Evolutionary conservation across 2,797 vertebrate genomes (phyloP), one percentile per base, ranked within the genome.

Genomic region (Hypotaenidia okinawae): DNA sequence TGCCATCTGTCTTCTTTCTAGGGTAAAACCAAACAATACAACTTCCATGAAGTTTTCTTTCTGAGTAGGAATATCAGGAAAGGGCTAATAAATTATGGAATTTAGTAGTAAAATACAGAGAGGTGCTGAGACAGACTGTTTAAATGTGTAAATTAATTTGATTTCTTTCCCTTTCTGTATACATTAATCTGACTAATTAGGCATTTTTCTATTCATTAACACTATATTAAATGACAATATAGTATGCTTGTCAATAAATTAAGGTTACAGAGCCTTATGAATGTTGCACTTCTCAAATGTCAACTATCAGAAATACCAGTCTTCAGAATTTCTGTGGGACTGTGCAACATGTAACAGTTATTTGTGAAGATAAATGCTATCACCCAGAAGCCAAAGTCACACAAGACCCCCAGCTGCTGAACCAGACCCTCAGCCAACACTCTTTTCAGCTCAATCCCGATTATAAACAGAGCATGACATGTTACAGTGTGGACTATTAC

Each of bases 1-100:
- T 69, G 7, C 24, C 78, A 41, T 52, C 63, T 90, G 52, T 90
- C 88, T 94, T 92, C 32, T 87, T 94, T 92, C 63, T 23, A 54
- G 22, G 22, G 10, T 86, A 72, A 93, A 84, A 87, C 77, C 64
- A 57, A 70, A 75, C 49, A 47, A 92, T 94, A 45, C 9, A 49
- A 85, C 37, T 85, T 92, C 86, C 81, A 67, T 33, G 28, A 90
- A 82, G 41, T 76, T 54, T 93, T 93, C 89, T 7, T 45, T 57
- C 59, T 49, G 54, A 63, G 68, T 39, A 63, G 23, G 66, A 87
- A 68, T 51, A 85, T 62, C 7, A 59, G 47, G 32, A 64, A 55
- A 83, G 37, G 66, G 30, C 2, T 79, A 41, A 75, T 17, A 72
- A 58, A 76, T 58, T 51, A 47, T 41, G n/a, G 17, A 94, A 55